Evolutionary conservation across 2,113 vertebrate genomes (phyloP), one percentile per base, ranked within the genome.

Genomic region (Cyrtonyx montezumae): DNA sequence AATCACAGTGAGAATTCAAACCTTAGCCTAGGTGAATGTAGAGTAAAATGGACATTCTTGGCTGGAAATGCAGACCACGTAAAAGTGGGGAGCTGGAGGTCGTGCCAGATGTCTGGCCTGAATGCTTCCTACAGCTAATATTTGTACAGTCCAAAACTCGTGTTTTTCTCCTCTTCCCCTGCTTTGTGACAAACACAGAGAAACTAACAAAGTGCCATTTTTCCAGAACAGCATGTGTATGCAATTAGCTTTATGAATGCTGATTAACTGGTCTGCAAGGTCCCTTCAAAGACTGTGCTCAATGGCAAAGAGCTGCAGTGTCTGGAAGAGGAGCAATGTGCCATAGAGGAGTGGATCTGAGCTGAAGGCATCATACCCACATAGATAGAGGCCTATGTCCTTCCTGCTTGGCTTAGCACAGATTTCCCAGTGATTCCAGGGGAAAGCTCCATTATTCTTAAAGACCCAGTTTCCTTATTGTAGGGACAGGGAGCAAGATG

Each of bases 321-420:
- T 13, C 21, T 56, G 65, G 13, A 25, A 67, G 68, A 40, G 36
- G 26, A 80, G 26, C 25, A 36, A 13, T 30, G 26, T 46, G 56
- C n/a, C 8, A 0, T 4, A 37, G 56, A 12, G 19, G 13, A 0
- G 1, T 43, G 2, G 2, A n/a, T 68, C 36, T 43, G 34, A 79
- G 65, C 22, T 8, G 28, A 42, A 79, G 17, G 32, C 30, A 11
- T 68, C 71, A 43, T 48, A 56, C 21, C 8, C 32, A 42, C 7
- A 21, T 26, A 30, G n/a, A 55, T 53, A 81, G 30, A 58, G 59
- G 62, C 11, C 32, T 17, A 10, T 9, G 3, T 82, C 37, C 16
- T 88, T 68, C n/a, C 28, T 46, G 11, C 19, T 17, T 17, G 48
- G 14, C 30, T 75, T 71, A 58, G 26, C 36, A 25, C 11, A 32